Conservation (phyloP, 2,797 vertebrate species). For the Coendou prehensilis region DNA sequence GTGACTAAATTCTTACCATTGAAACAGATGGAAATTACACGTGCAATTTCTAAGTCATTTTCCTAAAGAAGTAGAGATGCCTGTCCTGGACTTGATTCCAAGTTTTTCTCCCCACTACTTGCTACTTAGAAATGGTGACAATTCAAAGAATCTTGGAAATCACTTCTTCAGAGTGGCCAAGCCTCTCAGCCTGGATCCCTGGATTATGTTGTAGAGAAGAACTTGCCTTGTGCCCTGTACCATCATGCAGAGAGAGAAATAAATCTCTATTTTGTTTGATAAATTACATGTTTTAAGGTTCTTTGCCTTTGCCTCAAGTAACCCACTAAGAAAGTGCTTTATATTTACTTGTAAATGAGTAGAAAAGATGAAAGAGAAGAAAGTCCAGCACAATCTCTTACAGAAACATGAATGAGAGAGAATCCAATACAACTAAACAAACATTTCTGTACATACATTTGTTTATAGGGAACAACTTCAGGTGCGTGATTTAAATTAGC, state of each 20-base stretch:
- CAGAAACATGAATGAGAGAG: neutral
- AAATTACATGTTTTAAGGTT: neutral
- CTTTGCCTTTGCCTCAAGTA: slow-evolving; percentile 37
- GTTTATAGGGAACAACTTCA: neutral
- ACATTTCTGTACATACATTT: slow-evolving; percentile 21
- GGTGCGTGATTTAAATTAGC: neutral
- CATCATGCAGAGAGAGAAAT: slow-evolving; percentile 33
- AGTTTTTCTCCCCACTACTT: neutral
- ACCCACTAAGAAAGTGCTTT: neutral
- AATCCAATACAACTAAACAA: slow-evolving; percentile 66
- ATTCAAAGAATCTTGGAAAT: slow-evolving; percentile 25
- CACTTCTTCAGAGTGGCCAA: neutral
- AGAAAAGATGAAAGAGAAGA: neutral
- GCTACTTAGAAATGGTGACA: neutral
- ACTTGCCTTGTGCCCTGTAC: neutral
- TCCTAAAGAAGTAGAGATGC: neutral
- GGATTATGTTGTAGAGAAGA: neutral
- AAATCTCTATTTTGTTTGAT: neutral
- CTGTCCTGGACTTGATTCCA: neutral
- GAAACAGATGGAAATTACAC: neutral
- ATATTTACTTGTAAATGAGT: slow-evolving; percentile 12
- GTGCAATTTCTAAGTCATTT: neutral
- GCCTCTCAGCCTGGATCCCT: neutral
- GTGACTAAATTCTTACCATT: neutral
- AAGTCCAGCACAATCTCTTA: neutral